Base-by-base conservation (phyloP, 2,888 invertebrate species). In the Tenthredo notha region DNA sequence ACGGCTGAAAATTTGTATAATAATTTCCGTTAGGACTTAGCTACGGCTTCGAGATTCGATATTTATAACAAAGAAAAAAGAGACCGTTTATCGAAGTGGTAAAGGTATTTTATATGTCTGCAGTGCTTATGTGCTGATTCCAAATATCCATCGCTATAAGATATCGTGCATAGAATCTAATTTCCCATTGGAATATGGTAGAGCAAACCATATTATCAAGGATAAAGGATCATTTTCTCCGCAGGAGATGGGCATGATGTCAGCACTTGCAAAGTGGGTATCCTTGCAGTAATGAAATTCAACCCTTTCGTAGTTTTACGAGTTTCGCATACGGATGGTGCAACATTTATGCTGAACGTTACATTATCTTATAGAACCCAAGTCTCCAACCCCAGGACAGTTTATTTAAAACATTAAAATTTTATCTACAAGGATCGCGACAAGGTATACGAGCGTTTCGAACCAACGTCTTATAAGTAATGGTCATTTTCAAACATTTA, bases 251-350 rank as follows among this genome's bases (percentile, higher is more conserved):
- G 54, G 18, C 25, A 18, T 80, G 40, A 61, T 80, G 80, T 65
- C 61, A 40, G 33, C 65, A 61, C n/a, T 80, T 50, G 37, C 58
- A 40, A 80, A 80, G 80, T 40, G 61, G 77, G 77, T 47, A 77
- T 54, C 37, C 82, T 9, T 21, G 25, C n/a, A 37, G 15, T 67
- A 47, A 67, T 83, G 82, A 67, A 83, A 83, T 83, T 83, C 82
- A 83, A 83, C 82, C 67, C 82, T 67, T 83, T 65, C 82, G 29
- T 47, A 47, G 29, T 83, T 78, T 83, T 83, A 83, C 67, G 80
- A 80, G 37, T 37, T 40, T 65, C 43, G 9, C 67, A 18, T 12
- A 29, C 61, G 61, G 25, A 29, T 12, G 61, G n/a, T 37, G 78
- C 21, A 18, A 37, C 54, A 25, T 78, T 78, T 78, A 78, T 58